Evolutionary conservation across 1,140 invertebrate genomes (phyloP).

Genomic region (Danaus melanippus): DNA sequence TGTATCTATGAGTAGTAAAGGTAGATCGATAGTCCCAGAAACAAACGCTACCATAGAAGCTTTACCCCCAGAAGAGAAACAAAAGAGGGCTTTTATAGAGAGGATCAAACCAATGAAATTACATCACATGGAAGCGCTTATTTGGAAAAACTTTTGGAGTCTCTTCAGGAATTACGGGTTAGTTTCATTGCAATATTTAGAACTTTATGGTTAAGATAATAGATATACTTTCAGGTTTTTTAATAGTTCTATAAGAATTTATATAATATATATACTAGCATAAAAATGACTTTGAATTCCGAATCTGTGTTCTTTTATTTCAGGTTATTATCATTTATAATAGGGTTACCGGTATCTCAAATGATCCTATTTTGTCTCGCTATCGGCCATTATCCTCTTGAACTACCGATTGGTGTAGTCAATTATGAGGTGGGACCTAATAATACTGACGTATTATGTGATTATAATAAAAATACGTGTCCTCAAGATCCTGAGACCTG

Average conservation of each 20-base stretch:
- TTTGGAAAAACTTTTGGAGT: constrained; percentile 93
- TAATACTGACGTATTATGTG: constrained; percentile 65
- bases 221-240: no score
- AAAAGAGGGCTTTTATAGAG: constrained; percentile 66
- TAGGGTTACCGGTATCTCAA: constrained; percentile 92
- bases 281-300: background rate
- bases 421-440: constrained; percentile 80
- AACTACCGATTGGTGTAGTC: constrained; percentile 87
- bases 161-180: constrained; percentile 94
- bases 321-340: constrained; percentile 91
- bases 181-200: constrained; percentile 28
- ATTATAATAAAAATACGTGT: constrained; percentile 73
- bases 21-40: constrained; percentile 72
- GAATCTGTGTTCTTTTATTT: constrained; percentile 26
- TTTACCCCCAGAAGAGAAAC: constrained; percentile 76
- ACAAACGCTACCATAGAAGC: constrained; percentile 58
- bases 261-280: no score
- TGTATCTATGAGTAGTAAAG: constrained; percentile 80
- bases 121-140: constrained; percentile 85
- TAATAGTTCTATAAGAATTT: no score
- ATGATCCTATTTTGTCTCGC: constrained; percentile 95
- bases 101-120: constrained; percentile 77
- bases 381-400: constrained; percentile 91
- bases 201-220: constrained; percentile 1
- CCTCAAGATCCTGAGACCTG: constrained; percentile 47